phyloP scores from a whole-genome alignment of 30 jellyfish, hydroid and myxozoan species.

The Aurelia sp. region DNA sequence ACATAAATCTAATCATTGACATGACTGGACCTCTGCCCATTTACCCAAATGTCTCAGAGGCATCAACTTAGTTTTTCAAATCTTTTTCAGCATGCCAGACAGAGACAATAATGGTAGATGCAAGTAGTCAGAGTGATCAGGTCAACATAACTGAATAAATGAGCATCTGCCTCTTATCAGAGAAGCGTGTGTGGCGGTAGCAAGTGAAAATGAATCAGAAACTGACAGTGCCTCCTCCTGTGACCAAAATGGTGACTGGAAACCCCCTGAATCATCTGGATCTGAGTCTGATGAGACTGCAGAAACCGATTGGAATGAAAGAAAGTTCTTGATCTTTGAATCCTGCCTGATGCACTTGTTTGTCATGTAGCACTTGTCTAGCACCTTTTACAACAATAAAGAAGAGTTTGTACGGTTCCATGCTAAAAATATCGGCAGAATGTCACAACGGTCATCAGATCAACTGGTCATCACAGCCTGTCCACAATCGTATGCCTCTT shows the following conservation, averaged over 20 bases:
- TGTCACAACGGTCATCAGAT: slow-evolving; percentile 36
- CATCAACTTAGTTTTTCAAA: no score
- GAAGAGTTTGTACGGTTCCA: slow-evolving; percentile 9
- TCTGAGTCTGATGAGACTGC: slow-evolving; percentile 22
- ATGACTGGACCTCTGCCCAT: no score
- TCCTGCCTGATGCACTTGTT: slow-evolving; percentile 27
- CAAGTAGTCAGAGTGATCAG: no score
- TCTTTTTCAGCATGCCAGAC: no score
- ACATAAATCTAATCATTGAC: no score
- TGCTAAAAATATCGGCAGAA: slow-evolving; percentile 10
- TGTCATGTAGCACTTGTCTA: slow-evolving; percentile 19
- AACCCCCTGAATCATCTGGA: slow-evolving; percentile 9
- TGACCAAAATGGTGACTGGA: slow-evolving; percentile 7
- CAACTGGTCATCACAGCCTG: slow-evolving; percentile 44
- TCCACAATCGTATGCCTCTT: slow-evolving; percentile 29
- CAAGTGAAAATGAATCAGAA: no score
- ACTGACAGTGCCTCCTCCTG: no score
- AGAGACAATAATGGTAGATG: no score
- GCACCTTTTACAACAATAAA: not conserved
- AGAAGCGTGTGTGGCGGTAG: no score
- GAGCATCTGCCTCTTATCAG: no score
- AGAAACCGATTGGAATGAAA: slow-evolving; percentile 11
- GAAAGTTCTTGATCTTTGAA: slow-evolving; percentile 23
- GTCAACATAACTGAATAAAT: no score
- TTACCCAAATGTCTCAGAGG: no score